Evolutionary conservation across 2,888 invertebrate genomes (phyloP).

Genomic region (Rhabditophanes sp.): DNA sequence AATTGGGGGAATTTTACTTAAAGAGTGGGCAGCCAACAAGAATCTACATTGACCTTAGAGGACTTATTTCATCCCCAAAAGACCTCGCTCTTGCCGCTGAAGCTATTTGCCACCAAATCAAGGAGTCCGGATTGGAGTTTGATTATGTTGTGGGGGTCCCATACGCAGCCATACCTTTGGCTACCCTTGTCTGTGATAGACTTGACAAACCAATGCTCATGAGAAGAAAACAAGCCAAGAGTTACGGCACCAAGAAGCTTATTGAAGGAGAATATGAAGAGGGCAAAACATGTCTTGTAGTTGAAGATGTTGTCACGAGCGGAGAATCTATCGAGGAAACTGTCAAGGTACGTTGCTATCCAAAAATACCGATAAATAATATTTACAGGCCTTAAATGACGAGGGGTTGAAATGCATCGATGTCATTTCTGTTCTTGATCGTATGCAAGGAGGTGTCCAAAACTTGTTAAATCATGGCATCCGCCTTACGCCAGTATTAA

Average conservation of each 20-base stretch:
- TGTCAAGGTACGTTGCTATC: conserved; percentile 52
- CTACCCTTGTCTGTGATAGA: conserved; percentile 53
- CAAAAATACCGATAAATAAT: too few relatives aligned
- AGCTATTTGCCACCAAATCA: conserved; percentile 51
- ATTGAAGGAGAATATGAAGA: conserved; percentile 70
- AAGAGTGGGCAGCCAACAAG: conserved; percentile 82
- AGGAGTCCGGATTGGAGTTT: conserved; percentile 19
- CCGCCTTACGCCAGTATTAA: conserved; percentile 45
- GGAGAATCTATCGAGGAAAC: conserved; percentile 86
- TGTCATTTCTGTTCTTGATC: conserved; percentile 70
- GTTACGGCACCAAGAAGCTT: conserved; percentile 82
- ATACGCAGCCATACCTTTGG: conserved; percentile 85
- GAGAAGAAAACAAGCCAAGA: conserved; percentile 70
- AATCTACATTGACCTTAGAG: conserved; percentile 81
- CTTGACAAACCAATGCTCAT: conserved; percentile 48
- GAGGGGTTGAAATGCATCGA: conserved; percentile 49
- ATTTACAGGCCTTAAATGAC: conserved; percentile 10
- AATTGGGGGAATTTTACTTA: conserved; percentile 78
- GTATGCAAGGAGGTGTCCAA: conserved; percentile 71
- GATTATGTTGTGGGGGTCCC: conserved; percentile 53
- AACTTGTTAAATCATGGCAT: conserved; percentile 55
- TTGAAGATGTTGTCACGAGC: conserved; percentile 74
- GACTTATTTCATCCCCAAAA: conserved; percentile 73
- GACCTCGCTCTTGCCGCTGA: conserved; percentile 60
- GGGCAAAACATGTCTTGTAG: conserved; percentile 66